Percentiles rank a stretch among this genome's conserved stretches.
phyloP scores from a whole-genome alignment of 2,888 invertebrate genomes.

The Villa cingulata region DNA sequence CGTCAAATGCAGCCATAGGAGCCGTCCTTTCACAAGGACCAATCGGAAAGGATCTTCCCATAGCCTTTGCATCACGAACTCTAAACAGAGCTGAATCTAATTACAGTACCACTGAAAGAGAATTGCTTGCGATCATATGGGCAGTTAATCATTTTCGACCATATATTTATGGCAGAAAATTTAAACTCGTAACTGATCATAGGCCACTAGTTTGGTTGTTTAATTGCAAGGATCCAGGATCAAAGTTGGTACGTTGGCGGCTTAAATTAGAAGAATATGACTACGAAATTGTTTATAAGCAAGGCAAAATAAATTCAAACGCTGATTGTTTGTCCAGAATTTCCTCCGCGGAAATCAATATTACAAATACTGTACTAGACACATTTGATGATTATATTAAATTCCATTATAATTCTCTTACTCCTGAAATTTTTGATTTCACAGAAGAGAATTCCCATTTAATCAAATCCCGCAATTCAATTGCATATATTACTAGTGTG shows the following conservation, averaged over 20 bases:
- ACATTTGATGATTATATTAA: no score
- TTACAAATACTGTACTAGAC: no score
- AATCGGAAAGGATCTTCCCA: slow-evolving; percentile 4
- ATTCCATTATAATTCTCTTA: no score
- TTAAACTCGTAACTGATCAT: slow-evolving; percentile 21
- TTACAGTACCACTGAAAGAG: slow-evolving; percentile 16
- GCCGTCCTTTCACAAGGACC: not conserved
- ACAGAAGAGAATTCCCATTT: no score
- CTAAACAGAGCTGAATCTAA: slow-evolving; percentile 16
- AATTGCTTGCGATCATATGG: slow-evolving; percentile 17
- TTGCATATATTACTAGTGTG: no score
- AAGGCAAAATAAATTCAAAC: slow-evolving; percentile 16
- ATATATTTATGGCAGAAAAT: slow-evolving; percentile 20
- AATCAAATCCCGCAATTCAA: no score
- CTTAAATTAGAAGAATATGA: slow-evolving; percentile 20
- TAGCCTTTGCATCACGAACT: slow-evolving; percentile 19
- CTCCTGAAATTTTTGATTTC: no score
- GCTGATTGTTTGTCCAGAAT: slow-evolving; percentile 21
- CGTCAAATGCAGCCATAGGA: not conserved
- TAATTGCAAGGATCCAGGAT: slow-evolving; percentile 16
- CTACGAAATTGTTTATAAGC: slow-evolving; percentile 18
- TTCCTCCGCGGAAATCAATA: not conserved
- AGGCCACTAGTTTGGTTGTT: slow-evolving; percentile 17
- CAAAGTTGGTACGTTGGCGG: slow-evolving; percentile 19
- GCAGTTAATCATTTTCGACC: slow-evolving; percentile 18